Base-by-base conservation (phyloP, 2,797 vertebrate genomes). In the Heterohyrax brucei region DNA sequence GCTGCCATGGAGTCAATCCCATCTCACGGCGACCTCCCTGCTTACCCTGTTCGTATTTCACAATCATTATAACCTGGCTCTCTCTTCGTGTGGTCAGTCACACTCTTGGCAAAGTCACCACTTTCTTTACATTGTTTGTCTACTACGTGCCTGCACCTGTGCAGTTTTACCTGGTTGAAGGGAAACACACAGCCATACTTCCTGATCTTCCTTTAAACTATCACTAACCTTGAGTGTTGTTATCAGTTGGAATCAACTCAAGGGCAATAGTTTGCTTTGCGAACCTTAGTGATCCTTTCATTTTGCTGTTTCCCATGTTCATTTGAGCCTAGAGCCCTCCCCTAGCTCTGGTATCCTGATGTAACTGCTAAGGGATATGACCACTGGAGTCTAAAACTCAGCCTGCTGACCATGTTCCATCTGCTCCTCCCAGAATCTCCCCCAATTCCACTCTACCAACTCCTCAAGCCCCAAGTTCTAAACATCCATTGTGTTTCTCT, bases 21-120 rank as follows among this genome's bases (percentile, higher is more conserved):
- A 22, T 5, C 18, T 21, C 59, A 61, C 4, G 18, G 59, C 22
- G 59, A 61, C 59, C 22, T 61, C n/a, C 24, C 50, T 4, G 10
- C 53, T 95, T 64, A 82, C 44, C 39, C 62, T 39, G 19, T 22
- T 91, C 77, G 87, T 89, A 56, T 76, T 76, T n/a, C 62, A 82
- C 2, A 95, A 44, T 61, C 62, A 59, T 68, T 46, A 1, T 26
- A 90, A 81, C 59, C 19, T 5, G 46, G 7, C 1, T 44, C 28
- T 53, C 28, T 61, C 48, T 89, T 59, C 78, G 14, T 8, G 7
- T 24, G n/a, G 26, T 83, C 22, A 76, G 39, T 93, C 44, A 93
- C 4, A 16, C 12, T 84, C 56, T 80, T 30, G 44, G 70, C 70
- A 96, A 91, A 96, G 46, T 24, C 24, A 84, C 30, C 48, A 12